A percentile compares a stretch with the other conserved stretches of the same genome.
phyloP scores from a whole-genome alignment of 2,113 vertebrate species.

The Ptyas mucosa region DNA sequence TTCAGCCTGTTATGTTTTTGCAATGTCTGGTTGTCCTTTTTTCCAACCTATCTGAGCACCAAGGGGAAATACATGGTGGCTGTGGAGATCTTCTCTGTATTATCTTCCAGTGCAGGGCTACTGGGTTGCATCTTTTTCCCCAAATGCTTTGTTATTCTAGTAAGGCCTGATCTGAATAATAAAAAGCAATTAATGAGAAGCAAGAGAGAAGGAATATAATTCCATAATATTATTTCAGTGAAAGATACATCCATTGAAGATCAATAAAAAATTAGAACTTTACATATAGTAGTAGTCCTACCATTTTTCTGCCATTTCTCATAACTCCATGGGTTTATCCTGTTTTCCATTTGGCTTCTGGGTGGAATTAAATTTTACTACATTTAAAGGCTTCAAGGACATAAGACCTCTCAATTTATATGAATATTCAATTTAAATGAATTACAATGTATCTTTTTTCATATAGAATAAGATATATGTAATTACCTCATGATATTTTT shows the following conservation, averaged over 20 bases:
- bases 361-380: too few species aligned
- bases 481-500: too few species aligned
- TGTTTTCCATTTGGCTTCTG: too few species aligned
- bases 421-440: too few species aligned
- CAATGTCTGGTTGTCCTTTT: neutral
- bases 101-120: neutral
- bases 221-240: neutral
- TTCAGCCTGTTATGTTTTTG: neutral
- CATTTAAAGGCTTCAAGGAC: too few species aligned
- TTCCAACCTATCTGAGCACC: neutral
- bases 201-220: neutral
- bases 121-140: neutral
- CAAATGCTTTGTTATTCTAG: neutral
- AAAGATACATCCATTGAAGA: neutral
- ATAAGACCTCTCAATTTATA: too few species aligned
- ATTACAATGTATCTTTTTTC: too few species aligned
- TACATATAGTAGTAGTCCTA: too few species aligned
- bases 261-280: neutral
- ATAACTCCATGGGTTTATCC: too few species aligned
- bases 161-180: neutral
- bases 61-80: neutral
- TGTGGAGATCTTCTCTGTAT: neutral
- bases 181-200: neutral
- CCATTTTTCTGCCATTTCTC: too few species aligned
- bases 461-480: too few species aligned